A percentile compares a stretch with the other conserved stretches of the same genome.
These are phyloP conservation scores for Drosophila tani DNA, from an alignment of 1,140 invertebrate species.

Conservation along the genomic window DNA sequence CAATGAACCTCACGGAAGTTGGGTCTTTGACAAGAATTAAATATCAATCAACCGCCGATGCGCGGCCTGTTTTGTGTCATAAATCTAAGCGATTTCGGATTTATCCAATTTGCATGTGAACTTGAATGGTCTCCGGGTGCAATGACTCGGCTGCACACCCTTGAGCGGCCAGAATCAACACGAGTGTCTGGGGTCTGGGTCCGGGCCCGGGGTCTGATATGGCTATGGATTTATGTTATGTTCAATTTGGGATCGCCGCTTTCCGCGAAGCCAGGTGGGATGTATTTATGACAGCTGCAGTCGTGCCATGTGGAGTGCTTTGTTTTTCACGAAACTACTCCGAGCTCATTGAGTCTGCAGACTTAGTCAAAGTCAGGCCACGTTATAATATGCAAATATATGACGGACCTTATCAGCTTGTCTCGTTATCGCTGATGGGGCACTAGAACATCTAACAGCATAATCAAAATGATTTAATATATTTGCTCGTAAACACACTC, in stretches of 20 bases:
- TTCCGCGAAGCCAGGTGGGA: conserved; percentile 20
- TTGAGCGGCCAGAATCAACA: conserved; percentile 39
- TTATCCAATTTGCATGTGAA: conserved; percentile 78
- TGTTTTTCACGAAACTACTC: conserved; percentile 53
- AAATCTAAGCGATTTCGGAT: conserved; percentile 73
- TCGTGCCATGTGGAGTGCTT: conserved; percentile 45
- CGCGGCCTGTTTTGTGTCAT: conserved; percentile 56
- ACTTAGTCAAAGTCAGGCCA: conserved; percentile 49
- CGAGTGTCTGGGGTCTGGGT: conserved; percentile 4
- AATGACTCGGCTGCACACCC: conserved; percentile 63
- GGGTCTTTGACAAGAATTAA: conserved; percentile 51
- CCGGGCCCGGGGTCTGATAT: conserved; percentile 16
- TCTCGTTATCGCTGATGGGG: conserved; percentile 51
- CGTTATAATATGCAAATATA: conserved; percentile 73
- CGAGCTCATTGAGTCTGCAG: conserved; percentile 36
- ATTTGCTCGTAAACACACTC: conserved; percentile 64
- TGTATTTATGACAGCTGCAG: conserved; percentile 61
- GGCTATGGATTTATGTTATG: conserved; percentile 31
- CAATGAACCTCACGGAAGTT: conserved; percentile 73
- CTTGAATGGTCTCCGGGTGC: conserved; percentile 65
- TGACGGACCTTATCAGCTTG: conserved; percentile 58
- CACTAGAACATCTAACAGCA: conserved; percentile 71
- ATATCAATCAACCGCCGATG: conserved; percentile 59
- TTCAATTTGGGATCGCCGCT: conserved; percentile 27
- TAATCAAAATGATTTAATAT: conserved; percentile 77